Evolutionary conservation across 2,888 invertebrate genomes (phyloP).

Genomic region (Deilephila elpenor): DNA sequence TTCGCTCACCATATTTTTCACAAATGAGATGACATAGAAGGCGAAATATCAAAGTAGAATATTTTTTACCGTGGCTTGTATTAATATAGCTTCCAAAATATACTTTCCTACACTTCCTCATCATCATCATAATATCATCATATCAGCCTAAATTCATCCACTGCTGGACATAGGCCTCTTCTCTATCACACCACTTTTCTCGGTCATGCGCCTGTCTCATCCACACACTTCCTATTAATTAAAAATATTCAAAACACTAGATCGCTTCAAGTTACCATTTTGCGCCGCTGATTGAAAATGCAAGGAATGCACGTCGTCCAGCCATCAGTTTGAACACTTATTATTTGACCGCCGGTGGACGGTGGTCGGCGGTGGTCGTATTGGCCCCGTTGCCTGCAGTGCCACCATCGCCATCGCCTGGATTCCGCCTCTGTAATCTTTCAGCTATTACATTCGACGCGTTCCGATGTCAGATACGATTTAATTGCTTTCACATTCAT

Average conservation of each 20-base stretch:
- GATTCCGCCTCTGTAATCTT: not conserved
- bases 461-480: not conserved
- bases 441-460: not conserved
- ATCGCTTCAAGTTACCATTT: not conserved
- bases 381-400: not conserved
- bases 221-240: not conserved
- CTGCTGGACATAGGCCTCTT: too few species aligned
- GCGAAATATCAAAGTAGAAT: too few species aligned
- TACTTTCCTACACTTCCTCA: not conserved
- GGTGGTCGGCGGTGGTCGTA: not conserved
- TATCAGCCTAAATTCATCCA: too few species aligned
- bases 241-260: not conserved
- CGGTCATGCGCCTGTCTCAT: too few species aligned
- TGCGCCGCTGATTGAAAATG: slow-evolving; percentile 11
- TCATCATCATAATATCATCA: too few species aligned
- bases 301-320: slow-evolving; percentile 25
- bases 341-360: slow-evolving; percentile 5
- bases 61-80: too few species aligned
- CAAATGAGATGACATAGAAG: too few species aligned
- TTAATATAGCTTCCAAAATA: too few species aligned
- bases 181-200: too few species aligned
- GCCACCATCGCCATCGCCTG: not conserved
- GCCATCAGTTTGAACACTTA: slow-evolving; percentile 9
- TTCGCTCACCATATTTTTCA: too few species aligned
- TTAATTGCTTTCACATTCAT: not conserved